Conservation (phyloP, 1,140 invertebrate species). For the Drosophila bocki region DNA sequence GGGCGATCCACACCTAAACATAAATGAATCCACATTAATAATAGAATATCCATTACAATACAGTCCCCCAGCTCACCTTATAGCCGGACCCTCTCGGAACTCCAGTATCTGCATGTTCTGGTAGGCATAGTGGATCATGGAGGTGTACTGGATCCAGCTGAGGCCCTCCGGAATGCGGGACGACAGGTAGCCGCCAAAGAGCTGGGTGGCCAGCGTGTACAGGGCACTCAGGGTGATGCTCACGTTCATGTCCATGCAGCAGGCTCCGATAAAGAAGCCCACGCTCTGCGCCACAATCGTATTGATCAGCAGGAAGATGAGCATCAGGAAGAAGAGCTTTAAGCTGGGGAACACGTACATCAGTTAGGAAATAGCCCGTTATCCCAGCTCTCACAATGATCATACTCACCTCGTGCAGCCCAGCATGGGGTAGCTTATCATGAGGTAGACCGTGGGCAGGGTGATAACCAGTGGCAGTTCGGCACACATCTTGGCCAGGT, state of each 20-base stretch:
- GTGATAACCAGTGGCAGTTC: slow-evolving; percentile 92
- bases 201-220: slow-evolving; percentile 92
- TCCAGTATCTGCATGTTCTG: slow-evolving; percentile 95
- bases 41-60: not conserved
- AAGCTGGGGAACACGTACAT: slow-evolving; percentile 85
- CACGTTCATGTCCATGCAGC: slow-evolving; percentile 92
- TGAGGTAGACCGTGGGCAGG: slow-evolving; percentile 91
- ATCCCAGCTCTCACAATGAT: fast-evolving
- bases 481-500: slow-evolving; percentile 94
- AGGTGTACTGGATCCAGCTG: slow-evolving; percentile 92
- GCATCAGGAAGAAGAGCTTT: slow-evolving; percentile 89
- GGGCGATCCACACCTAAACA: slow-evolving; percentile 88
- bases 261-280: slow-evolving; percentile 93
- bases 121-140: slow-evolving; percentile 94
- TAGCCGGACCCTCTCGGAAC: slow-evolving; percentile 90
- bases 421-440: slow-evolving; percentile 93
- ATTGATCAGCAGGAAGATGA: slow-evolving; percentile 91
- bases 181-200: slow-evolving; percentile 92
- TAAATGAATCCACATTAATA: not conserved
- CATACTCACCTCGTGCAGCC: slow-evolving; percentile 84
- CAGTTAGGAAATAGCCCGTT: not conserved
- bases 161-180: slow-evolving; percentile 92
- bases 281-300: slow-evolving; percentile 94
- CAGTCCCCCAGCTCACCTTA: slow-evolving; percentile 86
- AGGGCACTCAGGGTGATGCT: slow-evolving; percentile 93